phyloP scores from a whole-genome alignment of 2,888 invertebrate species.

The Scelioninae gen. 2 region DNA sequence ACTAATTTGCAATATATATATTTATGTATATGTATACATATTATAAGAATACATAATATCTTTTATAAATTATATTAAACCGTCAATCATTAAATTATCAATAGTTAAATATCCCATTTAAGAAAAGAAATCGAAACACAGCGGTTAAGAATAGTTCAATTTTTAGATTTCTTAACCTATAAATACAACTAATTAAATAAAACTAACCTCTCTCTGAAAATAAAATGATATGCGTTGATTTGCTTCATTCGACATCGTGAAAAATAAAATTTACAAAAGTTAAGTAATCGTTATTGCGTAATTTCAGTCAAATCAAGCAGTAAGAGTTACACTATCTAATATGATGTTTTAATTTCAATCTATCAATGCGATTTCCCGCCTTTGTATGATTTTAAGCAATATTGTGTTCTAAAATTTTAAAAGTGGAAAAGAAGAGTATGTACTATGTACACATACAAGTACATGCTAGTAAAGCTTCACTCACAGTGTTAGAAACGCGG shows the following conservation, averaged over 20 bases:
- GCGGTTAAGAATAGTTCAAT: background rate
- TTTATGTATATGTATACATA: slow-evolving; percentile 2
- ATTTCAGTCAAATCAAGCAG: slow-evolving; percentile 27
- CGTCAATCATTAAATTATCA: background rate
- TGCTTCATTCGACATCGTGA: slow-evolving; percentile 21
- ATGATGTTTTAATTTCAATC: background rate
- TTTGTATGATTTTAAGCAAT: background rate
- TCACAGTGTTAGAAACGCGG: no score
- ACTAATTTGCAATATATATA: background rate
- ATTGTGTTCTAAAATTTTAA: no score
- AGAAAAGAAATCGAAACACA: background rate
- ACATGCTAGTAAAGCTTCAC: no score
- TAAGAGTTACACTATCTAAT: slow-evolving; percentile 13
- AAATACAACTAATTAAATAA: background rate
- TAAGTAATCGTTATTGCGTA: slow-evolving; percentile 38
- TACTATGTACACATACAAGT: no score
- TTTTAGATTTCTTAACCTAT: slow-evolving; percentile 29
- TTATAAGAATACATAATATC: background rate
- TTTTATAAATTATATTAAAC: background rate
- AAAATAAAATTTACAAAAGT: slow-evolving; percentile 23
- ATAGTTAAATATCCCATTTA: background rate
- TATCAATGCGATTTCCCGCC: slow-evolving; percentile 11
- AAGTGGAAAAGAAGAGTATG: no score
- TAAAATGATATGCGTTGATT: slow-evolving; percentile 36
- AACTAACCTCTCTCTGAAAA: slow-evolving; percentile 43